Percentiles rank a stretch among this genome's conserved stretches.
phyloP scores from a whole-genome alignment of 2,113 vertebrate genomes.

The Halichoerus grypus region DNA sequence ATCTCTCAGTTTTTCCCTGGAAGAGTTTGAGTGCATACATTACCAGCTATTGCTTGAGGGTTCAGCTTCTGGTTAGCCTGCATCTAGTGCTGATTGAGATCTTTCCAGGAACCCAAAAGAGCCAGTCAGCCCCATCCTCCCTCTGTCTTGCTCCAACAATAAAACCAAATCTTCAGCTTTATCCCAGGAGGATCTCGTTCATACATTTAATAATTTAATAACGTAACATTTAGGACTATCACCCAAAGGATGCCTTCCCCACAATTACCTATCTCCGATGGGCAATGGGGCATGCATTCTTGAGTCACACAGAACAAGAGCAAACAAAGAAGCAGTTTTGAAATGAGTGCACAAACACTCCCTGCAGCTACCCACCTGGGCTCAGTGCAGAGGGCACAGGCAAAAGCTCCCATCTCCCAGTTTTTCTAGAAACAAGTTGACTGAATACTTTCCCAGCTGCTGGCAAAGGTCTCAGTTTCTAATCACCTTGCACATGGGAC shows the following conservation, averaged over 20 bases:
- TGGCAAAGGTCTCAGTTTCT: background rate
- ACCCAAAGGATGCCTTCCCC: background rate
- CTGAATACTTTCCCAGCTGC: background rate
- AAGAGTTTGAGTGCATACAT: background rate
- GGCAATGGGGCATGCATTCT: background rate
- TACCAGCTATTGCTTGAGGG: background rate
- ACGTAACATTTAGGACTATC: background rate
- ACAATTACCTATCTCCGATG: background rate
- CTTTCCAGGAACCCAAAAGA: background rate
- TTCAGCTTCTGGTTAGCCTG: background rate
- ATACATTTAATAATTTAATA: background rate
- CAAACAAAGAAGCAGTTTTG: background rate
- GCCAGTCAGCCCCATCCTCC: background rate
- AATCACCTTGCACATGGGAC: background rate
- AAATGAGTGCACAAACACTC: background rate
- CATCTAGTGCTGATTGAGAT: background rate
- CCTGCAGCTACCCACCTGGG: background rate
- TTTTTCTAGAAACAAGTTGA: background rate
- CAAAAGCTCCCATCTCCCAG: background rate
- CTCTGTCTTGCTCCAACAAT: background rate
- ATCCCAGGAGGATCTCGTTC: background rate
- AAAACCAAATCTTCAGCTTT: background rate
- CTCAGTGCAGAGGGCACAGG: background rate
- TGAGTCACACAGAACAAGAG: background rate
- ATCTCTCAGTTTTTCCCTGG: background rate